phyloP scores from a whole-genome alignment of 1,140 invertebrate species.

The Eriocheir sinensis region DNA sequence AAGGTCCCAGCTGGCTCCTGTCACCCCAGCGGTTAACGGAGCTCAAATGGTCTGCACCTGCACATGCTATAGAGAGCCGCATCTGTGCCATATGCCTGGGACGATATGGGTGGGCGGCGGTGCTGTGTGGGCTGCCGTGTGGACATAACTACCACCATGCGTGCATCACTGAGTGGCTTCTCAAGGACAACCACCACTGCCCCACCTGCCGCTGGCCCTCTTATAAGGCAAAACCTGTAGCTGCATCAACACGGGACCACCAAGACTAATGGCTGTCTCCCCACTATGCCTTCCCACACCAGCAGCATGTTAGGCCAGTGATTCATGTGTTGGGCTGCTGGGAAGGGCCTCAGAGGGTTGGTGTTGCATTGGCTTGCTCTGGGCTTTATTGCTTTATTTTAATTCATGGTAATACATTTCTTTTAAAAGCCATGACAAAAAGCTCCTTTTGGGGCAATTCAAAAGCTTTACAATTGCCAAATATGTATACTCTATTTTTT shows the following conservation, averaged over 20 bases:
- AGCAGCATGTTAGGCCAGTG: background rate
- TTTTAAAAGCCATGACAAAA: background rate
- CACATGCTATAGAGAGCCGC: slow-evolving; percentile 70
- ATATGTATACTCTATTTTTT: too few species aligned
- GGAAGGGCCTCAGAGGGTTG: background rate
- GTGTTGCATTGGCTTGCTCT: background rate
- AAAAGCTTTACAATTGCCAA: slow-evolving; percentile 25
- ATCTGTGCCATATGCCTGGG: slow-evolving; percentile 73
- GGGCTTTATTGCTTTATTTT: background rate
- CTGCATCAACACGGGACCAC: slow-evolving; percentile 38
- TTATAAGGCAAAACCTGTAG: slow-evolving; percentile 52
- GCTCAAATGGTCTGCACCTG: slow-evolving; percentile 70
- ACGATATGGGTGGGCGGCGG: slow-evolving; percentile 68
- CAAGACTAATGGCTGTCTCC: slow-evolving; percentile 56
- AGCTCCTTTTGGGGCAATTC: background rate
- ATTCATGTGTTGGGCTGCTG: background rate
- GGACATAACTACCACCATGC: slow-evolving; percentile 72
- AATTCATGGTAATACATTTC: background rate
- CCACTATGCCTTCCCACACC: background rate
- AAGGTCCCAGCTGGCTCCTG: slow-evolving; percentile 56
- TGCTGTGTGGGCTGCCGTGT: slow-evolving; percentile 69
- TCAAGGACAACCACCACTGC: slow-evolving; percentile 74
- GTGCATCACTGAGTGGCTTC: slow-evolving; percentile 69
- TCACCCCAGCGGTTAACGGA: slow-evolving; percentile 73
- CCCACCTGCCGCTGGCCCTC: slow-evolving; percentile 73